Percentiles rank a stretch among this genome's conserved stretches.
phyloP scores from a whole-genome alignment of 2,113 vertebrate genomes.

The Ochotona princeps region DNA sequence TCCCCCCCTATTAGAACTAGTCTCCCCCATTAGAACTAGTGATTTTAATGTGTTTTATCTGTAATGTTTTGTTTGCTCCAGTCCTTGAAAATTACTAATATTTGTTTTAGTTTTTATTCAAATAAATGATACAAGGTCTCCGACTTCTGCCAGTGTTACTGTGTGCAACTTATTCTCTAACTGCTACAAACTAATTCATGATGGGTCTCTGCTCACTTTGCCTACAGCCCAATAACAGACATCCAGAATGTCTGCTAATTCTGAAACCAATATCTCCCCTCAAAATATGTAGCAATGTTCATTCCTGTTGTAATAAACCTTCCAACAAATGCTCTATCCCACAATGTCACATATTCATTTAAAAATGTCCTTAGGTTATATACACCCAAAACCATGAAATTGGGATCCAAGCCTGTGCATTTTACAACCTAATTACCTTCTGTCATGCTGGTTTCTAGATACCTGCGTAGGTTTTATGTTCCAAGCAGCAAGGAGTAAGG shows the following conservation, averaged over 20 bases:
- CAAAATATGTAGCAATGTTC: neutral
- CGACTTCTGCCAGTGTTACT: neutral
- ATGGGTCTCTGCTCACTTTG: neutral
- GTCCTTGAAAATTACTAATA: neutral
- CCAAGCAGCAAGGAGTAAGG: neutral
- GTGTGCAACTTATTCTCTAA: neutral
- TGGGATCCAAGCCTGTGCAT: neutral
- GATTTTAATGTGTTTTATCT: neutral
- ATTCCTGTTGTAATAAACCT: neutral
- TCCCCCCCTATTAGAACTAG: neutral
- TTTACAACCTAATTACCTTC: neutral
- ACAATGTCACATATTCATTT: neutral
- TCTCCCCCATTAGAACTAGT: neutral
- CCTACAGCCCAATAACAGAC: neutral
- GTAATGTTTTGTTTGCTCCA: neutral
- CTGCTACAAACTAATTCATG: neutral
- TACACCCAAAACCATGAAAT: neutral
- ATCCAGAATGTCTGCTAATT: neutral
- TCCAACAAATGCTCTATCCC: neutral
- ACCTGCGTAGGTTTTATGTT: neutral
- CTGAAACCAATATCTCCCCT: neutral
- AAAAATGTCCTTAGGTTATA: neutral
- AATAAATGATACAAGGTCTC: neutral
- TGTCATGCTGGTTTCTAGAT: neutral
- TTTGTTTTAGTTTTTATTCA: conserved; percentile 9